Evolutionary conservation across 2,113 vertebrate genomes (phyloP), one percentile per base, ranked within the genome.

Genomic region (Eulemur rufifrons): DNA sequence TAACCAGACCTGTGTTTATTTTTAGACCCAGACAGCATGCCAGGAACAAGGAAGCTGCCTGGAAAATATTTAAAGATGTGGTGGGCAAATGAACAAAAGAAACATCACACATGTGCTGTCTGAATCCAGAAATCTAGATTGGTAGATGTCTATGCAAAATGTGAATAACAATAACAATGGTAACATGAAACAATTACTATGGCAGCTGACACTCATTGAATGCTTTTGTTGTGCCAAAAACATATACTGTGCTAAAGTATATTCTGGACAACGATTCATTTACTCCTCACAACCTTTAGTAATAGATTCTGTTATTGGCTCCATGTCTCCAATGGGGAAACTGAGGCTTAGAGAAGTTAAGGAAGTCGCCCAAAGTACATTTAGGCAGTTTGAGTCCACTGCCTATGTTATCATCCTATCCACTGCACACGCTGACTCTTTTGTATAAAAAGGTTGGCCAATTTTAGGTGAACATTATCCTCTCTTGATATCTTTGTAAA

Each of bases 361-460:
- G 37, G 11, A 21, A 52, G 27, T 34, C 66, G 13, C 25, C 14
- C 23, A 0, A 10, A 59, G 84, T 69, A 4, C 5, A 81, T 4
- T 4, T n/a, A 1, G 10, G 4, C 14, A 10, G 4, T 52, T 9
- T 0, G 12, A 52, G 39, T 0, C 8, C 5, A 6, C 37, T 20
- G 32, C 50, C 50, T 59, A 15, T 9, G 0, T 63, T 0, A 11
- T 8, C 37, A 0, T 25, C 14, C 15, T 27, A 1, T 0, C 27
- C 23, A 0, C 9, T 25, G 63, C 5, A 15, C 2, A 1, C 7
- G 47, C 34, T 15, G 21, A 20, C 34, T 29, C 23, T 23, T 8
- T 10, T 20, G 42, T 39, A 0, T 15, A 32, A 39, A 85, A 68
- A 50, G 39, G 0, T 8, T 34, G n/a, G 52, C n/a, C 15, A 29